Evolutionary conservation across 2,888 invertebrate genomes (phyloP), one percentile per base, ranked within the genome.

Genomic region (Mimumesa dahlbomi): DNA sequence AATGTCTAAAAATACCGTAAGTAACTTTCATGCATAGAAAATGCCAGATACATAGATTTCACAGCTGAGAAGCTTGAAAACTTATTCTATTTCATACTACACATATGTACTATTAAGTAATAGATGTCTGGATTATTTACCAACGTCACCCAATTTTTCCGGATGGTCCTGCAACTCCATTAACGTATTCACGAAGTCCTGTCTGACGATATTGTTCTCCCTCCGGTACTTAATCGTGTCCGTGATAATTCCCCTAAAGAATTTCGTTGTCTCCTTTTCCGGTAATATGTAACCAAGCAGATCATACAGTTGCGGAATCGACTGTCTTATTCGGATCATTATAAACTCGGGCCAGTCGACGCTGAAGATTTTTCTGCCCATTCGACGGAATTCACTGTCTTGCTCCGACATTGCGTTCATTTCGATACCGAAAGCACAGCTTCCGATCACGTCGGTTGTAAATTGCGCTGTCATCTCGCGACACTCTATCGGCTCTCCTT

Each of bases 151-250:
- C n/a, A 74, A 0, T 3, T 66, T 74, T 0, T 62, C 56, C 0
- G 79, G 79, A 62, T 90, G 89, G 49, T 90, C 90, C 72, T 91
- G 91, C 19, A 92, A 77, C 42, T 92, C 89, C 22, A 92, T 88
- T 46, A 92, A 84, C 1, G 92, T 80, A 73, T 93, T 92, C 50
- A 93, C 84, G 71, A 93, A 92, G 84, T 92, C 93, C 56, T 91
- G 91, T 29, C 92, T 85, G 0, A 82, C 84, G 0, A 92, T 77
- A 2, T 91, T 87, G 75, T 91, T 90, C 21, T 85, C 85, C 77
- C 91, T 90, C 11, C 92, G 85, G 64, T 90, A 89, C 2, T 90
- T 86, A 1, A 92, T 88, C 1, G 91, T 91, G 1, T 91, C 89
- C 2, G 84, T 89, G 0, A 92, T 91, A 0, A 90, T 88, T 0